Evolutionary conservation across 2,888 invertebrate genomes (phyloP).

Genomic region (Colostygia pectinataria): DNA sequence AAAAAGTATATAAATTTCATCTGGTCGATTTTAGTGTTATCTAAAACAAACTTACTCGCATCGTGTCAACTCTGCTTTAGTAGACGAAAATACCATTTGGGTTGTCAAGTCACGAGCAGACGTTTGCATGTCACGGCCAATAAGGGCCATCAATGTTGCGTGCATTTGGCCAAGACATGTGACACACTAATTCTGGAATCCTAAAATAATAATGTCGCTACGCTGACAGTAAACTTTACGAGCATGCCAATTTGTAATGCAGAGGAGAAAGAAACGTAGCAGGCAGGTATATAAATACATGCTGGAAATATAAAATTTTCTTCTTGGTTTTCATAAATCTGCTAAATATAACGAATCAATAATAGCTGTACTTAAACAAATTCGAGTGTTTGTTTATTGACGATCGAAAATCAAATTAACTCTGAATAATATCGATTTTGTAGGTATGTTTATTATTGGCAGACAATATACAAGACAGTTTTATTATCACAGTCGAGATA

Average conservation of each 20-base stretch:
- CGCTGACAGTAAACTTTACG: constrained; percentile 40
- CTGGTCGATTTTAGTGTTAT: too few species aligned
- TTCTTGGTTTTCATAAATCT: constrained; percentile 26
- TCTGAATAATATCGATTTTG: constrained; percentile 61
- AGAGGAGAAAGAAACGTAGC: not conserved
- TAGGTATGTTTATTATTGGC: constrained; percentile 62
- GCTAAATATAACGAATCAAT: constrained; percentile 37
- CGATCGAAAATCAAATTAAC: constrained; percentile 44
- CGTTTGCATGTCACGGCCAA: constrained; percentile 72
- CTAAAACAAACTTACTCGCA: not conserved
- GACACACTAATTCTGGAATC: constrained; percentile 69
- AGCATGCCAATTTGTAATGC: constrained; percentile 11
- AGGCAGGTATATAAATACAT: too few species aligned
- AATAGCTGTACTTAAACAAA: too few species aligned
- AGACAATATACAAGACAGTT: constrained; percentile 64
- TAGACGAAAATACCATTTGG: constrained; percentile 71
- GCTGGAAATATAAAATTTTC: constrained; percentile 10
- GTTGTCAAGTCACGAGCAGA: constrained; percentile 55
- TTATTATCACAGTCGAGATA: constrained; percentile 73
- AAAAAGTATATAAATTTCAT: too few species aligned
- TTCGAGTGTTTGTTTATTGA: constrained; percentile 37
- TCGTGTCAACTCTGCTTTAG: constrained; percentile 17
- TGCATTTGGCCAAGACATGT: constrained; percentile 73
- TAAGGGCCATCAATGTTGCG: constrained; percentile 75
- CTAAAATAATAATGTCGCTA: constrained; percentile 49